Conservation (phyloP, 2,797 vertebrate species). For the Paguma larvata region DNA sequence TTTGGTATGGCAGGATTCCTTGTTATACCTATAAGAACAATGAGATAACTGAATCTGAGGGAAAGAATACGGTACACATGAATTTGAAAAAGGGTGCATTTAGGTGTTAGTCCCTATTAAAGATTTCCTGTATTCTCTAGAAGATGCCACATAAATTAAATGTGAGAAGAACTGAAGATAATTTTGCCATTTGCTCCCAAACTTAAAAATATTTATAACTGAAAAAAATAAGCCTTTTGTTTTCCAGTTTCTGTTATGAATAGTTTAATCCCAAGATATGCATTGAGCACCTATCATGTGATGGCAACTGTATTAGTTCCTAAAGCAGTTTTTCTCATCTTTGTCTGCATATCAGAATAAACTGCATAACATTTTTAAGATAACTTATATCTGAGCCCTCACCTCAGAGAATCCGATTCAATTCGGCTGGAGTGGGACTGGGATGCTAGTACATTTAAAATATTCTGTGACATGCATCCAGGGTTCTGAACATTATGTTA, state of each 20-base stretch:
- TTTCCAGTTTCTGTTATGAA: slow-evolving; percentile 22
- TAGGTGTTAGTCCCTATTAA: background rate
- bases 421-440: background rate
- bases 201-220: background rate
- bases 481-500: background rate
- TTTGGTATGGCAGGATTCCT: background rate
- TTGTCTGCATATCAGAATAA: background rate
- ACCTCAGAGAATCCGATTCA: background rate
- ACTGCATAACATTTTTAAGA: background rate
- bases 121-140: background rate
- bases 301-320: background rate
- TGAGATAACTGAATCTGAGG: background rate
- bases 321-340: background rate
- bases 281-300: background rate
- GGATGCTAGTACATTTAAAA: background rate
- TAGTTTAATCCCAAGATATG: background rate
- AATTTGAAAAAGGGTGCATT: background rate
- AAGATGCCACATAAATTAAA: slow-evolving; percentile 40
- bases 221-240: slow-evolving; percentile 20
- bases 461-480: background rate
- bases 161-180: background rate
- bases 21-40: background rate
- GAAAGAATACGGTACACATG: background rate
- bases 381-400: background rate
- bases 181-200: slow-evolving; percentile 27